Evolutionary conservation across 2,888 invertebrate species (phyloP).

Genomic region (Myopa testacea): DNA sequence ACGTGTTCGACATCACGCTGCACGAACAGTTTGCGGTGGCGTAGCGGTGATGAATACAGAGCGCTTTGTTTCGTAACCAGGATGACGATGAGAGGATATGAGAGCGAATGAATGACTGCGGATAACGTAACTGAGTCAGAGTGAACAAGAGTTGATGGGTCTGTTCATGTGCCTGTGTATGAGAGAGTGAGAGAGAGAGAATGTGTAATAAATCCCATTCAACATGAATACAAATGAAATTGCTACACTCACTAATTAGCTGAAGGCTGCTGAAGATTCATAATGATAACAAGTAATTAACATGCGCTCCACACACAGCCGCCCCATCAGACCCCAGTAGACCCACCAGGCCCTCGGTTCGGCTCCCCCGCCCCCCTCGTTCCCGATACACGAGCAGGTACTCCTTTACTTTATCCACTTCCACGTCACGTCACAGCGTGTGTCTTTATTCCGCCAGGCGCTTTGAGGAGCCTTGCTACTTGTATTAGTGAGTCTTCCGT

Average conservation of each 20-base stretch:
- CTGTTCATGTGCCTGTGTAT: no score
- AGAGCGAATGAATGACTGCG: not conserved
- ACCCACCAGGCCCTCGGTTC: no score
- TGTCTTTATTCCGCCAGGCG: constrained; percentile 17
- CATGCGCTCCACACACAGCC: constrained; percentile 15
- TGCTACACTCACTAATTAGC: constrained; percentile 49
- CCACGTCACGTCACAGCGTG: not conserved
- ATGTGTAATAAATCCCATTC: constrained; percentile 46
- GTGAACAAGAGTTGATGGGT: not conserved
- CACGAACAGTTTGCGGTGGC: constrained; percentile 9
- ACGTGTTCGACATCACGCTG: constrained; percentile 24
- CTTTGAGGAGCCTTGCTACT: constrained; percentile 20
- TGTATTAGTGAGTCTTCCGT: no score
- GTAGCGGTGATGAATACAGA: not conserved
- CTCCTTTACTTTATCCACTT: no score
- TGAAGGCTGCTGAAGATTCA: constrained; percentile 44
- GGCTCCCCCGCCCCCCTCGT: no score
- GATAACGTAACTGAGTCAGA: not conserved
- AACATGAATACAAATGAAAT: constrained; percentile 45
- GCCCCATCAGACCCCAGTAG: no score
- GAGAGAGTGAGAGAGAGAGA: not conserved
- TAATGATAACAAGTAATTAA: constrained; percentile 51
- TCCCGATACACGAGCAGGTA: no score
- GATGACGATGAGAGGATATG: no score
- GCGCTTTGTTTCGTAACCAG: no score